Percentiles rank a stretch among this genome's conserved stretches.
These are phyloP conservation scores for Cantharis flavilabris DNA, from an alignment of 2,888 invertebrate genomes.

Conservation along the genomic window DNA sequence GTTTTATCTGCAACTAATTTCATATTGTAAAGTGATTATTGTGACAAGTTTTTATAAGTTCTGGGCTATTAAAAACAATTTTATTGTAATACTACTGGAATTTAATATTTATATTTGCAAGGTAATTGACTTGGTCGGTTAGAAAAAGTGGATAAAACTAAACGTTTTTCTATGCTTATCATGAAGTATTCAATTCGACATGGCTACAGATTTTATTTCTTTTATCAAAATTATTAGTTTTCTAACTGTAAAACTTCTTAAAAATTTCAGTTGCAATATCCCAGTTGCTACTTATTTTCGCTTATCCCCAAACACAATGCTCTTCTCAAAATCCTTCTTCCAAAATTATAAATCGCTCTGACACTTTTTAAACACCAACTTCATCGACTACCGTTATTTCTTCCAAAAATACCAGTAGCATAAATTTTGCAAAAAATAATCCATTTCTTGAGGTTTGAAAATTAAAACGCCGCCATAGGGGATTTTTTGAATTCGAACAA, in stretches of 20 bases:
- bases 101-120: neutral
- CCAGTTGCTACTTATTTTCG: neutral
- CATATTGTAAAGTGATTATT: neutral
- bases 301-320: neutral
- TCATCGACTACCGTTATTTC: neutral
- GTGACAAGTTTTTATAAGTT: neutral
- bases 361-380: neutral
- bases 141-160: neutral
- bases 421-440: no score
- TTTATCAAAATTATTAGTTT: neutral
- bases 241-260: neutral
- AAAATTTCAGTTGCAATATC: neutral
- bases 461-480: no score
- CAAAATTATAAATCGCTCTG: neutral
- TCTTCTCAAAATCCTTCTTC: neutral
- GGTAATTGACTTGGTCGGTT: neutral
- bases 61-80: neutral
- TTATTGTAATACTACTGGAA: neutral
- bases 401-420: neutral
- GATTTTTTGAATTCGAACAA: no score
- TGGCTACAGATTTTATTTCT: neutral
- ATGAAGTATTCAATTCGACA: neutral
- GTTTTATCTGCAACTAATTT: neutral
- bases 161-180: neutral
- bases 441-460: no score